Evolutionary conservation across 2,888 invertebrate genomes (phyloP), one percentile per base, ranked within the genome.

Genomic region (Lochmaea crataegi): DNA sequence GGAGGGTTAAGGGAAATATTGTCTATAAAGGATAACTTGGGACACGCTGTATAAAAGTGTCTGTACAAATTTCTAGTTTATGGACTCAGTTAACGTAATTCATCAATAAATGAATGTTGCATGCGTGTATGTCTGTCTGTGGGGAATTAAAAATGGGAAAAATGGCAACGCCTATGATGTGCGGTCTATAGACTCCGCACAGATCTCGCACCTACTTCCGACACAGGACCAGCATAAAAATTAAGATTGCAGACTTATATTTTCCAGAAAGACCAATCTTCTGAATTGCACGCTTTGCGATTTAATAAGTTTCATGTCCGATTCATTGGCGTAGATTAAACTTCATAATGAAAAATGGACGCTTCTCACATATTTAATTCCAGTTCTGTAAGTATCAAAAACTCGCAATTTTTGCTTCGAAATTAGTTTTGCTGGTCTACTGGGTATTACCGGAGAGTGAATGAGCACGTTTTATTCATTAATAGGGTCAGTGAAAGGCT

Each of bases 231-330:
- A 76, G 82, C 81, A 82, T 82, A 83, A 80, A 81, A 83, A 83
- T 83, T 81, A 82, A 83, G 80, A 63, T 41, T 63, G 72, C 74
- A 75, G 77, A 79, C 81, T 80, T 78, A 82, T 78, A 82, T 70
- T 83, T 83, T 83, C 84, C 82, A 81, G 79, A 83, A 82, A 83
- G 83, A 81, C 81, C 84, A 84, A 84, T 84, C 83, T 83, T 78
- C 80, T 77, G 79, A 80, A 82, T 80, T 81, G 84, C 83, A 83
- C 83, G 83, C 81, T 82, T 81, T 77, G 81, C 83, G 77, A 74
- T 77, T 77, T 77, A 77, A 77, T 77, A 77, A 76, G 77, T 76
- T 77, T 75, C 72, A 73, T 74, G 75, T 73, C 74, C 75, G 74
- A 71, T 72, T 75, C 75, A 75, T 77, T 77, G 72, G 72, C 82